Evolutionary conservation across 2,888 invertebrate species (phyloP), one percentile per base, ranked within the genome.

Genomic region (Tiliacea citrago): DNA sequence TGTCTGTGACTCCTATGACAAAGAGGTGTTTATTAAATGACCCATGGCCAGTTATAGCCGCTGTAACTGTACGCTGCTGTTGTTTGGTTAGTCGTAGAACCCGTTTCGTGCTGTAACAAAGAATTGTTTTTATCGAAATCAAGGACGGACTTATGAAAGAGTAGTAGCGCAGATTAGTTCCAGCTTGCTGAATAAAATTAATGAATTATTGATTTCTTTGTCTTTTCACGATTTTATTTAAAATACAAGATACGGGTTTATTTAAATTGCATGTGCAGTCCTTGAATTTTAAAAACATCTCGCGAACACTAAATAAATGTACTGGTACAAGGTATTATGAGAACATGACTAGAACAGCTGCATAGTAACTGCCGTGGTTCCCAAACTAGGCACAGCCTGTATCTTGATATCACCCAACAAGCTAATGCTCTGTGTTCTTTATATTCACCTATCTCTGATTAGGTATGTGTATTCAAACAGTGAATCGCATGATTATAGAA

Each of bases 61-160:
- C n/a, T n/a, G n/a, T n/a, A n/a, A n/a, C n/a, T n/a, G n/a, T n/a
- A n/a, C n/a, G n/a, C n/a, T n/a, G n/a, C n/a, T n/a, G n/a, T n/a
- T n/a, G n/a, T n/a, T n/a, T n/a, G n/a, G n/a, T n/a, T n/a, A n/a
- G n/a, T n/a, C n/a, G n/a, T n/a, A n/a, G n/a, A n/a, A n/a, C n/a
- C n/a, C n/a, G n/a, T n/a, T n/a, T n/a, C 57, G 61, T 61, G 39
- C 21, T 74, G 73, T 71, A 58, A 77, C 69, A 75, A 78, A 63
- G 61, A 69, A 67, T 62, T 67, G 49, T 68, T 72, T 53, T n/a
- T 12, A 53, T 71, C 10, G 6, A 49, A 58, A 62, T 68, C 74
- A 82, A 77, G 73, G 63, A 58, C 8, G 12, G 58, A 65, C n/a
- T 67, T 47, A 35, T 60, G 5, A 62, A 67, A 57, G 47, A 62